phyloP scores from a whole-genome alignment of 2,888 invertebrate genomes.

The Mamestra brassicae region DNA sequence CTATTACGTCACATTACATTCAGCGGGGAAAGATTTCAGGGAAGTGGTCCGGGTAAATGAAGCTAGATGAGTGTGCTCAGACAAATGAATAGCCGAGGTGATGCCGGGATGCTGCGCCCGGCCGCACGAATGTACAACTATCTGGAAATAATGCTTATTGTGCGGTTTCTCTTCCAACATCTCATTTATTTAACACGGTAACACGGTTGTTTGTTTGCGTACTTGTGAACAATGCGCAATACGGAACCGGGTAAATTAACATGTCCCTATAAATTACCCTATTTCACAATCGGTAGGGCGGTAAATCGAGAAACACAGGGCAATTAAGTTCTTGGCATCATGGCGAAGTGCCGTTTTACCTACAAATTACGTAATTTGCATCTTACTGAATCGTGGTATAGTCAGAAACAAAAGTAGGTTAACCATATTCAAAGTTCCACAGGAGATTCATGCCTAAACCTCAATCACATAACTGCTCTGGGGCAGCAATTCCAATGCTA shows the following conservation, averaged over 20 bases:
- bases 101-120: constrained; percentile 42
- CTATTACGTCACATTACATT: constrained; percentile 43
- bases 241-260: constrained; percentile 43
- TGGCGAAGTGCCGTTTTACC: constrained; percentile 17
- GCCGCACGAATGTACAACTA: constrained; percentile 49
- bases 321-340: constrained; percentile 46
- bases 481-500: background rate
- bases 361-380: constrained; percentile 50
- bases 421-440: background rate
- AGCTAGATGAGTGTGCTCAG: constrained; percentile 68
- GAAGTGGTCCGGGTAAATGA: constrained; percentile 64
- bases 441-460: background rate
- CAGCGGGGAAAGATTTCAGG: constrained; percentile 55
- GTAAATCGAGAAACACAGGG: constrained; percentile 48
- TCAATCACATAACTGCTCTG: background rate
- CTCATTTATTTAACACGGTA: constrained; percentile 48
- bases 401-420: background rate
- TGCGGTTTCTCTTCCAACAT: constrained; percentile 43
- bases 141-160: constrained; percentile 50
- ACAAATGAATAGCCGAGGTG: constrained; percentile 65
- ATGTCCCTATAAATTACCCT: constrained; percentile 42
- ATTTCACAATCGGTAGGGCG: constrained; percentile 52
- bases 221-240: constrained; percentile 43
- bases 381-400: constrained; percentile 30
- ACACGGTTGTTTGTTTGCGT: constrained; percentile 25